Evolutionary conservation across 2,888 invertebrate species (phyloP).

Genomic region (Diaphora mendica): DNA sequence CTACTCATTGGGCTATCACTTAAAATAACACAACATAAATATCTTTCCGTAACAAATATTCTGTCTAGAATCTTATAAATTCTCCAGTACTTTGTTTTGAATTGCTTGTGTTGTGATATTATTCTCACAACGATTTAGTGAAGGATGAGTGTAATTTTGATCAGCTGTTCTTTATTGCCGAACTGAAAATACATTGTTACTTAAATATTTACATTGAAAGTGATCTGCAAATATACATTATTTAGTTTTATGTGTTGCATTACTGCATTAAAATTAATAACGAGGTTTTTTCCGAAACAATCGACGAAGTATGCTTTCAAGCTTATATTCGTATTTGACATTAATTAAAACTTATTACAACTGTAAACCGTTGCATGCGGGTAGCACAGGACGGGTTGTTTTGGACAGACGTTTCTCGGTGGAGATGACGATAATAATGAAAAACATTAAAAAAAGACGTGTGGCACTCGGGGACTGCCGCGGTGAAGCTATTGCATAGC

Average conservation of each 20-base stretch:
- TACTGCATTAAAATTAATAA: too few relatives aligned
- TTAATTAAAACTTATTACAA: too few relatives aligned
- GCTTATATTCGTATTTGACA: too few relatives aligned
- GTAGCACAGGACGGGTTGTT: too few relatives aligned
- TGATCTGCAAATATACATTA: neutral
- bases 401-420: too few relatives aligned
- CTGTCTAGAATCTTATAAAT: constrained; percentile 15
- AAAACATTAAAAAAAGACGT: too few relatives aligned
- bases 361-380: too few relatives aligned
- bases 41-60: constrained; percentile 20
- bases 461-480: too few relatives aligned
- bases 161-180: constrained; percentile 11
- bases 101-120: constrained; percentile 10
- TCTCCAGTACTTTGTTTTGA: constrained; percentile 18
- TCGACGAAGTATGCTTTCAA: too few relatives aligned
- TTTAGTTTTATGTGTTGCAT: neutral
- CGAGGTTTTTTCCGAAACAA: too few relatives aligned
- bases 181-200: constrained; percentile 2
- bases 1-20: constrained; percentile 28
- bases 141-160: constrained; percentile 1
- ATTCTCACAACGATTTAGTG: constrained; percentile 6
- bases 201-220: neutral
- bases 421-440: too few relatives aligned
- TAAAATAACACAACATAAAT: constrained; percentile 34
- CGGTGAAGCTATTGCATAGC: too few relatives aligned